A percentile compares a stretch with the other conserved stretches of the same genome.
Conservation (phyloP, 2,797 vertebrate species). For the Brachyrhaphis roseni region DNA sequence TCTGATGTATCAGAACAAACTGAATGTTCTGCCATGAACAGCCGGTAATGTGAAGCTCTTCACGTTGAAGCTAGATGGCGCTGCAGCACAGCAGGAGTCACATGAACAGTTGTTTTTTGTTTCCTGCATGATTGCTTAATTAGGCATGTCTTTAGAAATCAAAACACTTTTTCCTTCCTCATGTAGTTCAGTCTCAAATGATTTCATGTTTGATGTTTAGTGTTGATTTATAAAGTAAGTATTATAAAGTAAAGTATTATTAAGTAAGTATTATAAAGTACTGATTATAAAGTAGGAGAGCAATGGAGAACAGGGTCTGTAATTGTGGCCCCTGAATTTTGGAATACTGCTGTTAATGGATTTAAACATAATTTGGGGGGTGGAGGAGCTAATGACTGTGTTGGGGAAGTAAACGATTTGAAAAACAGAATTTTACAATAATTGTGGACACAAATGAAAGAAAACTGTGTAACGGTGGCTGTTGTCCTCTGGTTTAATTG, state of each 20-base stretch:
- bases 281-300: not conserved
- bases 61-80: constrained; percentile 59
- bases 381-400: not conserved
- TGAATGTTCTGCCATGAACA: not conserved
- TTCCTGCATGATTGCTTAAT: constrained; percentile 37
- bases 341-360: not conserved
- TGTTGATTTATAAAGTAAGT: not conserved
- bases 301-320: not conserved
- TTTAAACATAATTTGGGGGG: not conserved
- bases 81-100: constrained; percentile 55
- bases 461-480: not conserved
- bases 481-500: not conserved
- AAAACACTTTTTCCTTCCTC: constrained; percentile 10
- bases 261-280: too few relatives aligned
- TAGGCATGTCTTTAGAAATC: constrained; percentile 27
- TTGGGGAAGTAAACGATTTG: not conserved
- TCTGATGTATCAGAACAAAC: not conserved
- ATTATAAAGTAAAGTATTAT: too few relatives aligned
- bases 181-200: not conserved
- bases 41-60: constrained; percentile 3
- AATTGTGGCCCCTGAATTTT: not conserved
- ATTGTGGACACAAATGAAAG: not conserved
- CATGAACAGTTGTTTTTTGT: constrained; percentile 43
- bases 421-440: not conserved
- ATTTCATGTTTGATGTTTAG: not conserved